Evolutionary conservation across 1,140 invertebrate species (phyloP).

Genomic region (Drosophila rufa): DNA sequence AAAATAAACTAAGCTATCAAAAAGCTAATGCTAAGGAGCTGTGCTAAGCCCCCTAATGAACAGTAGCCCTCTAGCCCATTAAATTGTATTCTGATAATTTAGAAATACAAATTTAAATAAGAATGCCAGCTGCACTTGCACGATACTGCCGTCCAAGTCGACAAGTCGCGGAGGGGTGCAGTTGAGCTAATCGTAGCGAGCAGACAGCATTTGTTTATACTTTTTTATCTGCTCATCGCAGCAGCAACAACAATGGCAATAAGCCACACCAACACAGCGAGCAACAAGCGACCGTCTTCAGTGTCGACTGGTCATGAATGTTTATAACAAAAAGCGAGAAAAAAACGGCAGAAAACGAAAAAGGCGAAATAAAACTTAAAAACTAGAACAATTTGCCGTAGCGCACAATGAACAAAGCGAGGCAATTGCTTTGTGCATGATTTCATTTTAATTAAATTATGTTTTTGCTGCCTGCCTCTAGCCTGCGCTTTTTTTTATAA

Average conservation of each 20-base stretch:
- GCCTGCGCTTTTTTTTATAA: conserved; percentile 68
- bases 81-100: conserved; percentile 16
- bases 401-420: conserved; percentile 80
- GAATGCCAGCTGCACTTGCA: conserved; percentile 22
- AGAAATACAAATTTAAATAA: conserved; percentile 21
- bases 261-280: conserved; percentile 40
- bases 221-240: conserved; percentile 45
- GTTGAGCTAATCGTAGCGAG: conserved; percentile 11
- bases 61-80: conserved; percentile 1
- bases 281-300: conserved; percentile 59
- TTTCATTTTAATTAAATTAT: conserved; percentile 84
- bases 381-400: conserved; percentile 79
- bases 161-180: conserved; percentile 6
- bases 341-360: conserved; percentile 55
- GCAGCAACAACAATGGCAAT: conserved; percentile 42
- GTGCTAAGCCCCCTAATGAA: conserved; percentile 5
- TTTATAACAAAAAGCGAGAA: conserved; percentile 51
- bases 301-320: conserved; percentile 80
- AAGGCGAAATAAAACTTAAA: conserved; percentile 53
- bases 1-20: neutral
- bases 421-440: conserved; percentile 82
- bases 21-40: conserved; percentile 1
- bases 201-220: conserved; percentile 33
- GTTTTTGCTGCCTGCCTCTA: conserved; percentile 52
- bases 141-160: conserved; percentile 5